Evolutionary conservation across 2,113 vertebrate species (phyloP).

Genomic region (Atherinomorus stipes): DNA sequence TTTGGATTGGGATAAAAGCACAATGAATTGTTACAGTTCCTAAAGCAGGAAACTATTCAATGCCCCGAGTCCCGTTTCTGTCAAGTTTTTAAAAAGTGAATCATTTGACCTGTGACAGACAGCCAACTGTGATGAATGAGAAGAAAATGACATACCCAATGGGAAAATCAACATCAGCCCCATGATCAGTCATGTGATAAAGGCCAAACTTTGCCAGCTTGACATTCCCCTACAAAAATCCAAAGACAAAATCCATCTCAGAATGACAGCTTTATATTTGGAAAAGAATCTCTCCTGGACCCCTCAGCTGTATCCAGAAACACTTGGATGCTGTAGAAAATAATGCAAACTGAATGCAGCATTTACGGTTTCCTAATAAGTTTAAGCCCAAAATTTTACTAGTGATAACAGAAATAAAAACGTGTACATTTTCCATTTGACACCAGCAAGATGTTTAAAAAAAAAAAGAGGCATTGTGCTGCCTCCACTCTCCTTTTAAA

Average conservation of each 20-base stretch:
- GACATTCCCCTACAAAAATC: conserved; percentile 85
- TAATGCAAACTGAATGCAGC: neutral
- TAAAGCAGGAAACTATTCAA: conserved; percentile 62
- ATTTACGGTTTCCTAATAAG: no score
- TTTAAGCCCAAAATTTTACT: no score
- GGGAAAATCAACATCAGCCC: conserved; percentile 97
- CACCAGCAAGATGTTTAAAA: no score
- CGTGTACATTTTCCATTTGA: no score
- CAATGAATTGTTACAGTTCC: conserved; percentile 45
- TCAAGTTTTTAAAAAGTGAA: conserved; percentile 25
- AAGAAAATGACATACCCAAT: conserved; percentile 87
- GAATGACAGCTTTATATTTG: neutral
- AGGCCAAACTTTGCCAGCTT: conserved; percentile 98
- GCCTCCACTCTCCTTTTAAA: no score
- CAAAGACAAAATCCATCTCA: conserved; percentile 32
- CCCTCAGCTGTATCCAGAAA: neutral
- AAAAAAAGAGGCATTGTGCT: no score
- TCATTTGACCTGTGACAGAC: conserved; percentile 32
- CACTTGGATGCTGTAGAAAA: neutral
- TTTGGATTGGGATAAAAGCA: conserved; percentile 65
- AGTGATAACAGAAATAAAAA: no score
- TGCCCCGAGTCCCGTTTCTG: conserved; percentile 54
- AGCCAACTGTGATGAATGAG: conserved; percentile 46
- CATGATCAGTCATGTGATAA: conserved; percentile 97
- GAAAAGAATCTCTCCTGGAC: neutral